Evolutionary conservation across 2,797 vertebrate genomes (phyloP), one percentile per base, ranked within the genome.

Genomic region (Sparus aurata): DNA sequence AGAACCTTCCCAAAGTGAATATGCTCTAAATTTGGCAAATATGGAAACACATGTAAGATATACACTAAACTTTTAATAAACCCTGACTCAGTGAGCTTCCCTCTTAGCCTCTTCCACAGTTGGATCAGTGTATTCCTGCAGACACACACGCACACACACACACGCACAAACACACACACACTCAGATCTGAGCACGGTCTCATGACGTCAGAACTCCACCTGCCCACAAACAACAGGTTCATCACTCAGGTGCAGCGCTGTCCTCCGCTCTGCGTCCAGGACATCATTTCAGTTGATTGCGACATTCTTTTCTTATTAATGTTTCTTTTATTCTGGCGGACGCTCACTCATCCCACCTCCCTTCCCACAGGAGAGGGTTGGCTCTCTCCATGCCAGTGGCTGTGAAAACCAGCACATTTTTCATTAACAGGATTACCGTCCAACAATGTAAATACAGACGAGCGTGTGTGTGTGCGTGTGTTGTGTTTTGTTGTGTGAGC

Each of bases 391-490:
- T 25, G 78, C 90, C 88, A 89, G 82, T 78, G 91, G 91, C 92
- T 91, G 89, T 89, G 91, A 92, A 91, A 90, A 92, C 86, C 87
- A 87, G 87, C 90, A 91, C 87, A 91, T 92, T 91, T 92, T 94
- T 90, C 90, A 94, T 94, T 92, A 94, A 92, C 90, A 84, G 87
- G 89, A 94, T 94, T 92, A 93, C 30, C 58, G 79, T 92, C 89
- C 91, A 93, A 92, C 90, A 89, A 87, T 90, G 86, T 91, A 92
- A 94, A 93, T 90, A 93, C 86, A 92, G 89, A 87, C 86, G 53
- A 85, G 82, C 84, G 80, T 91, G 86, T 87, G 78, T 69, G 78
- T 76, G 38, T 38, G 38, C 38, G 38, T 38, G 38, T 71, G 76
- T 72, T 65, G 75, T 80, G 82, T 45, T 45, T 45, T 45, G 45